These are phyloP conservation scores for Dolichallabes microphthalmus DNA, from an alignment of 2,113 vertebrate genomes.

Conservation along the genomic window DNA sequence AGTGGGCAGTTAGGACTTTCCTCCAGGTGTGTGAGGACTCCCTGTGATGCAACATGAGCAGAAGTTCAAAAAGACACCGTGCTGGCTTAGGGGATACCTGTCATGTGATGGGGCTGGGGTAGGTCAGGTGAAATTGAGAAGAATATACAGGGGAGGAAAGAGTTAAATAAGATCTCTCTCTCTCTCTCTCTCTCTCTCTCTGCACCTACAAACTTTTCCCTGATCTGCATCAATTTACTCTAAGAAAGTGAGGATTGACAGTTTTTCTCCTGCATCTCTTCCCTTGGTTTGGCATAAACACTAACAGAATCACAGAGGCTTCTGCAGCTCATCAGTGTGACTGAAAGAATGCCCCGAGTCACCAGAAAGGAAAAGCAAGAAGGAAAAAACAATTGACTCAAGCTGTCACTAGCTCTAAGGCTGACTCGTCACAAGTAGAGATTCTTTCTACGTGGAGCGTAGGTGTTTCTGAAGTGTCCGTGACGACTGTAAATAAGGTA, in stretches of 20 bases:
- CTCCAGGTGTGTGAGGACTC: background rate
- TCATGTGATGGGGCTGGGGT: background rate
- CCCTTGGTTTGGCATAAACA: background rate
- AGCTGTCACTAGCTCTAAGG: slow-evolving; percentile 33
- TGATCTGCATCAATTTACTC: background rate
- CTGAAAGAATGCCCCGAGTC: slow-evolving; percentile 24
- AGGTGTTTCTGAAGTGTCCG: background rate
- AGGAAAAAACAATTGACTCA: slow-evolving; percentile 31
- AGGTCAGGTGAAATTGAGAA: background rate
- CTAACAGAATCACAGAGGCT: slow-evolving; percentile 39
- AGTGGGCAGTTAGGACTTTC: background rate
- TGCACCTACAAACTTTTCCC: background rate
- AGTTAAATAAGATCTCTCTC: background rate
- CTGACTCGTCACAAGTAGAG: slow-evolving; percentile 31
- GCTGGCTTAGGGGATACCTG: background rate
- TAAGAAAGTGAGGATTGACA: slow-evolving; percentile 30
- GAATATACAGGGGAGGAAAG: background rate
- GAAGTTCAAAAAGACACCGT: background rate
- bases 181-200: background rate
- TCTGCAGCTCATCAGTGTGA: slow-evolving; percentile 25
- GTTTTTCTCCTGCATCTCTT: slow-evolving; percentile 13
- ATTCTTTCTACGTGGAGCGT: slow-evolving; percentile 35
- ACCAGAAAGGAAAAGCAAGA: slow-evolving; percentile 23
- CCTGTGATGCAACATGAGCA: background rate
- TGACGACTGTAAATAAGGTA: background rate